Evolutionary conservation across 2,888 invertebrate species (phyloP), one percentile per base, ranked within the genome.

Genomic region (Idaea biselata): DNA sequence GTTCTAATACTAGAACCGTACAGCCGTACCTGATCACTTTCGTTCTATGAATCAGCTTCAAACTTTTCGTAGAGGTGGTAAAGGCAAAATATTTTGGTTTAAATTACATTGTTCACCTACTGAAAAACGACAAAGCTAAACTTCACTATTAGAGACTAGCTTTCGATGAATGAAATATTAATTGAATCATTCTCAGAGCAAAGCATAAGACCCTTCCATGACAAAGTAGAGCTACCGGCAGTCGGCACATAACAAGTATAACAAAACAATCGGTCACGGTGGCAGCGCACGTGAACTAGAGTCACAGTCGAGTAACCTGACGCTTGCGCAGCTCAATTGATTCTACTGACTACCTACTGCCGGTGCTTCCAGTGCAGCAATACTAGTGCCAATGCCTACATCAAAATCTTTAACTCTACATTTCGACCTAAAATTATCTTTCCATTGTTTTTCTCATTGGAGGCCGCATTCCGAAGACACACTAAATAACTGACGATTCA

Each of bases 211-310:
- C 73, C 73, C 75, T 74, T 77, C 65, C 68, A 69, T 66, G 68
- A 68, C 69, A 72, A 18, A 58, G 55, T 70, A 67, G 69, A 68
- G 72, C 62, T 67, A 63, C 68, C 66, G 65, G 66, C 66, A 69
- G 62, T 66, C 66, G 65, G 66, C 66, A 69, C 79, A 76, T 73
- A 74, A 75, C 76, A 78, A 78, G 62, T 77, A 79, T 79, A 82
- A 82, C 81, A 82, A 81, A 83, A 80, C 76, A 79, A 74, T 73
- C 77, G 67, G 89, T 88, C 84, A 88, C 84, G 84, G 82, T 83
- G 75, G 72, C 60, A 75, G 83, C 72, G 68, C 82, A 80, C 79
- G 77, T 76, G 77, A 80, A 75, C 80, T 74, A 75, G 75, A 81
- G 85, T 84, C 81, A 83, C 82, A 83, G 77, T 77, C 79, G 81